phyloP scores from a whole-genome alignment of 2,888 invertebrate genomes.

The Hesperia comma region DNA sequence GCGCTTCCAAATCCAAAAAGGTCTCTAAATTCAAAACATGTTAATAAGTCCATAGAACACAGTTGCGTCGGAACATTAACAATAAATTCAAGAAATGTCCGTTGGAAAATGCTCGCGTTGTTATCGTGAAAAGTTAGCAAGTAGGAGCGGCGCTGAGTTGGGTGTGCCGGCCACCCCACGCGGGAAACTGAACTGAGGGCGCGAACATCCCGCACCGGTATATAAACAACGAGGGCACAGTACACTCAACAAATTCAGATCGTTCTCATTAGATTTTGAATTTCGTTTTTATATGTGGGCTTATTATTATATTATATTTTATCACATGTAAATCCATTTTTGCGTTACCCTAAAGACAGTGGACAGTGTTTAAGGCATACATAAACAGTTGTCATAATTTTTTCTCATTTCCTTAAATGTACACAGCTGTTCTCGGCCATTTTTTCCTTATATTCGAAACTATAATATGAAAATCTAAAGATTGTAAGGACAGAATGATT shows the following conservation, averaged over 20 bases:
- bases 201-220: constrained; percentile 51
- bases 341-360: too few relatives aligned
- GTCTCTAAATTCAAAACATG: constrained; percentile 25
- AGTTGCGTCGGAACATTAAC: neutral
- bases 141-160: constrained; percentile 20
- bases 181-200: constrained; percentile 71
- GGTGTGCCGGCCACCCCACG: constrained; percentile 53
- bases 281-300: neutral
- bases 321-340: too few relatives aligned
- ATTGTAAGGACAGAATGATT: too few relatives aligned
- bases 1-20: constrained; percentile 13
- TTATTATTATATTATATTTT: too few relatives aligned
- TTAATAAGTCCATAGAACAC: constrained; percentile 9
- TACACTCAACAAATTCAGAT: constrained; percentile 39
- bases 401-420: too few relatives aligned
- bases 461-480: too few relatives aligned
- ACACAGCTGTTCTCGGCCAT: too few relatives aligned
- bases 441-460: too few relatives aligned
- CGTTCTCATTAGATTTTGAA: neutral
- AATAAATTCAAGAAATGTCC: constrained; percentile 5
- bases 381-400: too few relatives aligned
- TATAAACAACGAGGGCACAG: constrained; percentile 58
- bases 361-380: too few relatives aligned
- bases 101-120: constrained; percentile 20
- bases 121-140: constrained; percentile 46